Conservation (phyloP, 1,140 invertebrate species). For the Drosophila quadrilineata region DNA sequence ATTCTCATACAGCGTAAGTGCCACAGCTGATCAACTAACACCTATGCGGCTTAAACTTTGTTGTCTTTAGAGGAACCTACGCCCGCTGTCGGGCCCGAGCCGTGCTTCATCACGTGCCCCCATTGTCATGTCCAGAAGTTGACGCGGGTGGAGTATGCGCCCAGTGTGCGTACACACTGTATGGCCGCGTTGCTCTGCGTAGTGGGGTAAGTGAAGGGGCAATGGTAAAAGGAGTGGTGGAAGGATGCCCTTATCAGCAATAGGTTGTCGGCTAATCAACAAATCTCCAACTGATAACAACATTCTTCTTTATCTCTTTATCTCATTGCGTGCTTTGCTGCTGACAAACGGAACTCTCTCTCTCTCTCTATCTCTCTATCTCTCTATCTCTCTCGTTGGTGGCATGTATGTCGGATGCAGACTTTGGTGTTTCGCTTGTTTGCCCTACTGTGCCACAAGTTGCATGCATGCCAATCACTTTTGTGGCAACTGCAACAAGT, state of each 20-base stretch:
- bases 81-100: slow-evolving; percentile 81
- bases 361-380: no score
- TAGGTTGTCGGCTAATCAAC: slow-evolving; percentile 16
- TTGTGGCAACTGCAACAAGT: slow-evolving; percentile 86
- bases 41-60: not conserved
- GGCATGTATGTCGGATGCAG: slow-evolving; percentile 24
- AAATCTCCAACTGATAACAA: slow-evolving; percentile 7
- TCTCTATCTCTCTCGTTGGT: not conserved
- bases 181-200: slow-evolving; percentile 84
- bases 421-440: slow-evolving; percentile 84
- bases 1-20: slow-evolving; percentile 73
- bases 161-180: slow-evolving; percentile 84
- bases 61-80: slow-evolving; percentile 40
- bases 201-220: slow-evolving; percentile 82
- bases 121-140: slow-evolving; percentile 82
- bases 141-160: slow-evolving; percentile 82
- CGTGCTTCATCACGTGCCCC: slow-evolving; percentile 82
- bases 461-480: slow-evolving; percentile 86
- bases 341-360: not conserved
- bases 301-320: no score
- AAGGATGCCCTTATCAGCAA: no score
- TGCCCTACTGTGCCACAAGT: slow-evolving; percentile 86
- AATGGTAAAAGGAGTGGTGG: no score
- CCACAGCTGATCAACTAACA: not conserved
- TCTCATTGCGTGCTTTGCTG: slow-evolving; percentile 16